Conservation (phyloP, 2,797 vertebrate species). For the Spinibarbus caldwelli region DNA sequence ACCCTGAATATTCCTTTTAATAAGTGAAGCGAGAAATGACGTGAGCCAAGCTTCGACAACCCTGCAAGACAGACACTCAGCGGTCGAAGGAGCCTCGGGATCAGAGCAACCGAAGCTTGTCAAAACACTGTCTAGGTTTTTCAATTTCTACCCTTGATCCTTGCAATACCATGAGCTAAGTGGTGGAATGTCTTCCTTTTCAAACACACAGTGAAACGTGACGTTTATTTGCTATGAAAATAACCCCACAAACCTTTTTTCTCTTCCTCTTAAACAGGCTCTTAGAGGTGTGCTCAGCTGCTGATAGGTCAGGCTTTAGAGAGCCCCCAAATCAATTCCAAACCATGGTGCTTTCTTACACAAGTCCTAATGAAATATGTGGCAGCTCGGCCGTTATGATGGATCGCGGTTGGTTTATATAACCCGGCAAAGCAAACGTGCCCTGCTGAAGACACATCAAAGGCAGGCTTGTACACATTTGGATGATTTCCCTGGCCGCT, state of each 20-base stretch:
- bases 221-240: slow-evolving; percentile 76
- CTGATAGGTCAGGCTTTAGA: slow-evolving; percentile 46
- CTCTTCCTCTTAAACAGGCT: slow-evolving; percentile 53
- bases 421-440: slow-evolving; percentile 36
- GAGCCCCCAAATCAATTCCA: slow-evolving; percentile 1
- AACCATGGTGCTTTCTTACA: slow-evolving; percentile 32
- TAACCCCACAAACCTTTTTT: slow-evolving; percentile 54
- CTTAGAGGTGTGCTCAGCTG: slow-evolving; percentile 31
- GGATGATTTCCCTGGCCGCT: slow-evolving; percentile 18
- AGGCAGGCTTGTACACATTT: slow-evolving; percentile 31
- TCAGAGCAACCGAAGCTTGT: slow-evolving; percentile 67
- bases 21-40: neutral
- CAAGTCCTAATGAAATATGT: slow-evolving; percentile 10
- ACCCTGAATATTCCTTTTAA: neutral
- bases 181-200: slow-evolving; percentile 64
- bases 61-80: neutral
- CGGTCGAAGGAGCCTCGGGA: slow-evolving; percentile 55
- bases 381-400: slow-evolving; percentile 35
- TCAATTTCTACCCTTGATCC: slow-evolving; percentile 70
- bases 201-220: slow-evolving; percentile 64
- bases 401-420: slow-evolving; percentile 35
- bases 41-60: neutral
- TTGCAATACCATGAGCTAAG: slow-evolving; percentile 57
- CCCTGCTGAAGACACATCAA: slow-evolving; percentile 48
- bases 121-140: slow-evolving; percentile 72